Conservation (phyloP, 2,888 invertebrate species). For the Platycheirus rosarum region DNA sequence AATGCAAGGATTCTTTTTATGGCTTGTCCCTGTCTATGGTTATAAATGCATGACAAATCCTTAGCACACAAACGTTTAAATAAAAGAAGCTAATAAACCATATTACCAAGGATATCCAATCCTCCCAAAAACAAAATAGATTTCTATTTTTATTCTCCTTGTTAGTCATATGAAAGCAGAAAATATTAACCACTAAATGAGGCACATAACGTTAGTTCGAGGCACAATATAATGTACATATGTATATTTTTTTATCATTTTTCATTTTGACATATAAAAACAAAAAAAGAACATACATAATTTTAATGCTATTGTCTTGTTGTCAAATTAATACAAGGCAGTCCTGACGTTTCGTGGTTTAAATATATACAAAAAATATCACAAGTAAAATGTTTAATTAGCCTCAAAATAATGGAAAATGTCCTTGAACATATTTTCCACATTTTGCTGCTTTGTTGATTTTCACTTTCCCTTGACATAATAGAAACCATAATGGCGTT, state of each 20-base stretch:
- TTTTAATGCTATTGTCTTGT: constrained; percentile 29
- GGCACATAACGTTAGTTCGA: background rate
- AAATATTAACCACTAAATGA: constrained; percentile 37
- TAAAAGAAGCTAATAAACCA: constrained; percentile 25
- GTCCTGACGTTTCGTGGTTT: background rate
- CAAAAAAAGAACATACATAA: background rate
- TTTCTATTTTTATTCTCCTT: constrained; percentile 28
- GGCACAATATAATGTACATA: background rate
- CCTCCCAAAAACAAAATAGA: constrained; percentile 13
- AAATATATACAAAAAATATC: constrained; percentile 1
- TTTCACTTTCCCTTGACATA: background rate
- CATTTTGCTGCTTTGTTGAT: constrained; percentile 19
- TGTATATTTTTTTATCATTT: constrained; percentile 14
- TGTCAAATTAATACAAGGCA: background rate
- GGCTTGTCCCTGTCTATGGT: too few species aligned
- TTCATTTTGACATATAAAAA: constrained; percentile 11
- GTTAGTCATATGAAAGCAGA: constrained; percentile 10
- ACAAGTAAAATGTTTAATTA: constrained; percentile 41
- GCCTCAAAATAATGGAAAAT: constrained; percentile 27
- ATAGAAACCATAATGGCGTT: background rate
- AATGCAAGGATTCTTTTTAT: too few species aligned
- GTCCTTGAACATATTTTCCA: constrained; percentile 25
- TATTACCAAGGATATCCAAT: constrained; percentile 33
- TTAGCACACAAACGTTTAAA: background rate
- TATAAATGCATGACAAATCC: background rate